Evolutionary conservation across 2,113 vertebrate genomes (phyloP).

Genomic region (Engystomops pustulosus): DNA sequence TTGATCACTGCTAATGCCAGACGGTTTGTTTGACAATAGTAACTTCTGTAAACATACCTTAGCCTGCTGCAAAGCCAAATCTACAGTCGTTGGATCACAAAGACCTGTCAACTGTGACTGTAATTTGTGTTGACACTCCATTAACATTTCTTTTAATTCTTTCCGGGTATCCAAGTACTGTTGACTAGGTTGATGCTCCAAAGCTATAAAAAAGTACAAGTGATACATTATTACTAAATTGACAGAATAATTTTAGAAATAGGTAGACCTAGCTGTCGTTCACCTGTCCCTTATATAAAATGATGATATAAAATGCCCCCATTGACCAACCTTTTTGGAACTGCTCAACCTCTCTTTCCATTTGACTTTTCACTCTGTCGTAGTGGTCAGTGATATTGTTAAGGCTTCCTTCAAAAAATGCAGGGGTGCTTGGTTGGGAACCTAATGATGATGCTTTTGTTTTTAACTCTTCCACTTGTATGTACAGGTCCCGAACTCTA

Average conservation of each 20-base stretch:
- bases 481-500: conserved; percentile 70
- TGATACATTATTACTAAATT: not conserved
- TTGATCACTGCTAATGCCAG: too few relatives aligned
- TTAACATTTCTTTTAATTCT: conserved; percentile 65
- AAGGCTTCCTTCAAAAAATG: conserved; percentile 76
- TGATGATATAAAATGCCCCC: not conserved
- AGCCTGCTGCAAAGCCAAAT: conserved; percentile 75
- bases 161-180: conserved; percentile 70
- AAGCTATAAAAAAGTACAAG: conserved; percentile 65
- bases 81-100: conserved; percentile 72
- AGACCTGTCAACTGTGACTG: conserved; percentile 67
- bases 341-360: conserved; percentile 73
- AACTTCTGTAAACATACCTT: conserved; percentile 71
- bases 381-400: conserved; percentile 70
- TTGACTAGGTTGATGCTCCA: conserved; percentile 68
- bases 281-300: too few relatives aligned
- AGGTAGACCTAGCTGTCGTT: not conserved
- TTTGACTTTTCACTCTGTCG: conserved; percentile 70
- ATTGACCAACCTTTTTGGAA: conserved; percentile 74
- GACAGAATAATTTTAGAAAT: not conserved
- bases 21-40: too few relatives aligned
- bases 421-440: conserved; percentile 64
- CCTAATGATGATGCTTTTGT: conserved; percentile 68
- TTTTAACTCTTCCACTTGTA: conserved; percentile 72
- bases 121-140: conserved; percentile 73